Percentiles rank a stretch among this genome's conserved stretches.
Conservation (phyloP, 1,140 invertebrate genomes). For the Dendroctonus valens region DNA sequence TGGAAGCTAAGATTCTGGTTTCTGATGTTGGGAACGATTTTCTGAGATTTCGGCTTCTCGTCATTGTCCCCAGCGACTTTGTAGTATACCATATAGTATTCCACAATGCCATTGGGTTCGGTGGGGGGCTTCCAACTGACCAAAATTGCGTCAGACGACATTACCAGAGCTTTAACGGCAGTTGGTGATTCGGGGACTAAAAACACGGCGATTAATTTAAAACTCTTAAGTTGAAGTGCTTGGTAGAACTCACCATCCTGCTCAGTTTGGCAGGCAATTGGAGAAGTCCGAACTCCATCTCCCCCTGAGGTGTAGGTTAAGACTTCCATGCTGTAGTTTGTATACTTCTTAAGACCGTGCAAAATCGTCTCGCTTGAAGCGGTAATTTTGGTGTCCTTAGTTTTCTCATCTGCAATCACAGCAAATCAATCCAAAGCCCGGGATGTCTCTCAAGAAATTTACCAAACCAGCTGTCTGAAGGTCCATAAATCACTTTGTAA, state of each 20-base stretch:
- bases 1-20: slow-evolving; percentile 68
- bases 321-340: slow-evolving; percentile 97
- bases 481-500: slow-evolving; percentile 94
- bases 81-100: slow-evolving; percentile 90
- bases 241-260: slow-evolving; percentile 74
- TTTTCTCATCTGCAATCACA: slow-evolving; percentile 72
- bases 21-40: slow-evolving; percentile 47
- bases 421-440: slow-evolving; percentile 11
- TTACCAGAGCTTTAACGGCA: slow-evolving; percentile 88
- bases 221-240: not conserved
- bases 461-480: slow-evolving; percentile 88
- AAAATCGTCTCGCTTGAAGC: slow-evolving; percentile 90
- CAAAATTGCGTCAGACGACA: slow-evolving; percentile 86
- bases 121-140: slow-evolving; percentile 91
- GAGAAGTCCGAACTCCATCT: slow-evolving; percentile 87
- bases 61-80: slow-evolving; percentile 63
- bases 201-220: slow-evolving; percentile 26
- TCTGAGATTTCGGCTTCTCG: slow-evolving; percentile 53
- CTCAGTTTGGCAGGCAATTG: slow-evolving; percentile 92
- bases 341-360: slow-evolving; percentile 90
- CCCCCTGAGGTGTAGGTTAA: slow-evolving; percentile 92
- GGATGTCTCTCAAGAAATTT: slow-evolving; percentile 51
- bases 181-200: slow-evolving; percentile 88
- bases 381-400: slow-evolving; percentile 87
- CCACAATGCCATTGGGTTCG: slow-evolving; percentile 89